phyloP scores from a whole-genome alignment of 1,140 invertebrate species.

The Apis mellifera region Amel_HAv3.1 CM009934.2:2535001-2535500 shows the following conservation, averaged over 20 bases:
- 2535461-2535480: slow-evolving; percentile 62
- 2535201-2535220: slow-evolving; percentile 32
- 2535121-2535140: slow-evolving; percentile 5
- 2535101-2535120: slow-evolving; percentile 2
- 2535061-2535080: slow-evolving; percentile 36
- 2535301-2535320: slow-evolving; percentile 62
- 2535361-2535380: slow-evolving; percentile 73
- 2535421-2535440: slow-evolving; percentile 81
- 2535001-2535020: slow-evolving; percentile 34
- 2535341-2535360: slow-evolving; percentile 77
- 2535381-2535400: slow-evolving; percentile 74
- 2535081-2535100: slow-evolving; percentile 33
- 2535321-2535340: slow-evolving; percentile 71
- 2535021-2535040: slow-evolving; percentile 10
- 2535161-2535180: slow-evolving; percentile 31
- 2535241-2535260: slow-evolving; percentile 78
- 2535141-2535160: neutral
- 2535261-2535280: slow-evolving; percentile 81
- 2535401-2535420: slow-evolving; percentile 82
- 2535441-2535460: slow-evolving; percentile 79
- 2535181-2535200: slow-evolving; percentile 39
- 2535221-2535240: slow-evolving; percentile 68
- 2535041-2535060: slow-evolving; percentile 10
- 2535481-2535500: slow-evolving; percentile 37
- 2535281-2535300: slow-evolving; percentile 76